Evolutionary conservation across 2,113 vertebrate genomes (phyloP).

Genomic region (Scortum barcoo): DNA sequence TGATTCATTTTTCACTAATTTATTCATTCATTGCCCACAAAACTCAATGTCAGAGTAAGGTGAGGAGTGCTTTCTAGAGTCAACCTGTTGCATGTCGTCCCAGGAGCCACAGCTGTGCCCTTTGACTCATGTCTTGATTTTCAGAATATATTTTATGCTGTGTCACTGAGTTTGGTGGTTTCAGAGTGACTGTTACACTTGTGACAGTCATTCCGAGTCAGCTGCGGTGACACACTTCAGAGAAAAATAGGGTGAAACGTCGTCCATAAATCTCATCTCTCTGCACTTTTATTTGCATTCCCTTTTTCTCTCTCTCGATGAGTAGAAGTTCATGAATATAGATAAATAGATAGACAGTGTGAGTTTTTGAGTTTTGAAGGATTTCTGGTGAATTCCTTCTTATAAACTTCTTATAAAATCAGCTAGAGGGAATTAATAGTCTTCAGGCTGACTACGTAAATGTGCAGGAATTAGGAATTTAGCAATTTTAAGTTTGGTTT

Average conservation of each 20-base stretch:
- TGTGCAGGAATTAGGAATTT: neutral
- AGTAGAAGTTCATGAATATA: neutral
- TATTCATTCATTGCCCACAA: neutral
- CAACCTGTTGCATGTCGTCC: conserved; percentile 27
- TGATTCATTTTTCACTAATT: neutral
- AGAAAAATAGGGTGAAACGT: conserved; percentile 47
- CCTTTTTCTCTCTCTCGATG: neutral
- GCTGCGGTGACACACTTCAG: conserved; percentile 62
- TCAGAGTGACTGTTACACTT: conserved; percentile 69
- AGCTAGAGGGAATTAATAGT: neutral
- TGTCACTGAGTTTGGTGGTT: conserved; percentile 69
- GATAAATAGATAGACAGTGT: no score
- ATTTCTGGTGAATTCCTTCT: neutral
- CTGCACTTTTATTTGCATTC: conserved; percentile 38
- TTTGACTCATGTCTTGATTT: conserved; percentile 71
- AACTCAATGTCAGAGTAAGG: neutral
- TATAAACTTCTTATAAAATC: neutral
- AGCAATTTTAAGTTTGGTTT: neutral
- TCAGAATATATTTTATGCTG: conserved; percentile 64
- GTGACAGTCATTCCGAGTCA: conserved; percentile 72
- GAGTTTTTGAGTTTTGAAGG: neutral
- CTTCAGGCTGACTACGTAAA: neutral
- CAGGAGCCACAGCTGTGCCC: conserved; percentile 49
- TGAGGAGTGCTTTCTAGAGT: conserved; percentile 54
- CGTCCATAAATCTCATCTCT: conserved; percentile 24